Base-by-base conservation (phyloP, 2,888 invertebrate species). In the Furcula furcula region DNA sequence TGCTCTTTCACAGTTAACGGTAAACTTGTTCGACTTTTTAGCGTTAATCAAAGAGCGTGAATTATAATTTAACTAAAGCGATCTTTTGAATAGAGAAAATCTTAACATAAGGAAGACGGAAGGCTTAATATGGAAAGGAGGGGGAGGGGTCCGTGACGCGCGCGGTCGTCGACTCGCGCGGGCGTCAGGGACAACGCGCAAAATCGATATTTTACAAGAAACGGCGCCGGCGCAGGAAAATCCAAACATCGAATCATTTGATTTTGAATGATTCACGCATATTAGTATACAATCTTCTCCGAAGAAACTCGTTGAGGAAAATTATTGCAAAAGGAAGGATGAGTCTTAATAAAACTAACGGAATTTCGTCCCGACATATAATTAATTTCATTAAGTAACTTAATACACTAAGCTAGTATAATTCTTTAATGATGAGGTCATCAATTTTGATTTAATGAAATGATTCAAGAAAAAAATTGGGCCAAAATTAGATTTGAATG, bases 111-210 rank as follows among this genome's bases (percentile, higher is more conserved):
- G 41, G 48, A 51, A 57, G 46, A 52, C 51, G 54, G 54, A 64
- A 55, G 46, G 40, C 42, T 46, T 49, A 44, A 47, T 55, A 51
- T 40, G 36, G 39, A 39, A 38, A 38, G 44, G 42, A 30, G 46
- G 46, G 36, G 47, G 46, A 40, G 45, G 45, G 48, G 46, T 47
- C 49, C 47, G 35, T 57, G 57, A 63, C 59, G 60, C 37, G 47
- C 42, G 55, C 67, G 76, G 75, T 74, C 75, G 67, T 58, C 71
- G 76, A 74, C 73, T 55, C 48, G 53, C 50, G 56, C 51, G 53
- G 57, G 48, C 51, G 48, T 55, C 45, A 36, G 41, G 37, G 32
- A 15, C 41, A 36, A 33, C 36, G 41, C 45, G 45, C 42, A 51
- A 46, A 51, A 48, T 46, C 41, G 43, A 46, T 46, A 27, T 53